Evolutionary conservation across 2,888 invertebrate genomes (phyloP), one percentile per base, ranked within the genome.

Genomic region (Criorhina ranunculi): DNA sequence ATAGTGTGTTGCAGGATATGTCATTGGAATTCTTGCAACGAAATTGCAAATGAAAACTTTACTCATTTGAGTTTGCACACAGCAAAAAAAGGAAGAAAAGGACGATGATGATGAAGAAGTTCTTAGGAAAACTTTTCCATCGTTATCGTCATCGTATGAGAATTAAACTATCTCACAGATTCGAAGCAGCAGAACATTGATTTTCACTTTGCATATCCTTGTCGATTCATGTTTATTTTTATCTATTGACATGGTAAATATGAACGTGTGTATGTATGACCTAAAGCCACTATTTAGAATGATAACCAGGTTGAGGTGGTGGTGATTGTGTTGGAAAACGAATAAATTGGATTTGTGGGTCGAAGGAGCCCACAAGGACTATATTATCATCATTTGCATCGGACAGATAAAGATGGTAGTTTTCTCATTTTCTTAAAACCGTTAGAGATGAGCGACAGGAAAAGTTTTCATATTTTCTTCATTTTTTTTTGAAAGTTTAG

Each of bases 161-260:
- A 59, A 79, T 72, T 79, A 31, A 72, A 73, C 72, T 72, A 80
- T 80, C 66, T 80, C 60, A 75, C 60, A 75, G 75, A 46, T 31
- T 59, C 15, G 55, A 49, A 42, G 12, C n/a, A n/a, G 59, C 29
- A 29, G 3, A 55, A 29, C 73, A 75, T 80, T 73, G 79, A 80
- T 67, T 80, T 67, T 60, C 72, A 73, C 59, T 73, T 67, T 67
- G 57, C 59, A 37, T 64, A 75, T 64, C 55, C 67, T 67, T 79
- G 66, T 64, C 31, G 57, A 12, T 31, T 33, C 19, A n/a, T 15
- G 31, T 8, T 44, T 35, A n/a, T 8, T 59, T 4, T 8, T 19
- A 3, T 11, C 12, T 17, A 53, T 55, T 73, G 53, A 62, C 37
- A 66, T 57, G 24, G 37, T 37, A n/a, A 44, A 53, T 40, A 35